Percentiles rank a stretch among this genome's conserved stretches.
These are phyloP conservation scores for Manis pentadactyla DNA, from an alignment of 2,797 vertebrate species.

Conservation along the genomic window DNA sequence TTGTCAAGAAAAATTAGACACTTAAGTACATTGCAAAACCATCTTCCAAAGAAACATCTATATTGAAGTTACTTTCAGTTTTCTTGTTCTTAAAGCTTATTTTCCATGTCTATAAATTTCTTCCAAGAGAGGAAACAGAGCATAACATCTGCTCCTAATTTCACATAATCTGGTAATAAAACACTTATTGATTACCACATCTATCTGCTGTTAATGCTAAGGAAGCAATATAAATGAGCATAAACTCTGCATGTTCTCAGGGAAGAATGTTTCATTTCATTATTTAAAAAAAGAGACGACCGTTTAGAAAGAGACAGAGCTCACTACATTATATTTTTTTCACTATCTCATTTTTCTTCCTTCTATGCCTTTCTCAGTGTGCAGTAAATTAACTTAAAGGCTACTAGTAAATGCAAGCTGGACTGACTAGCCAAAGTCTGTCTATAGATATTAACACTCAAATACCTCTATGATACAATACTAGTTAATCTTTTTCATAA, in stretches of 20 bases:
- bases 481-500: constrained; percentile 2
- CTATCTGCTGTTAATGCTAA: neutral
- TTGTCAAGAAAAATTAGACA: constrained; percentile 38
- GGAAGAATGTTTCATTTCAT: constrained; percentile 22
- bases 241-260: neutral
- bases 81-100: constrained; percentile 4
- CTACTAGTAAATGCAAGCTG: neutral
- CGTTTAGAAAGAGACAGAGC: neutral
- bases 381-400: constrained; percentile 11
- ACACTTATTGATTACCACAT: constrained; percentile 39
- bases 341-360: constrained; percentile 13
- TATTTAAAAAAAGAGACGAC: neutral
- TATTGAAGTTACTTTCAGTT: constrained; percentile 38
- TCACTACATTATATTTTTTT: neutral
- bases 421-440: neutral
- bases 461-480: neutral
- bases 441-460: neutral
- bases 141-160: constrained; percentile 44
- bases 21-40: neutral
- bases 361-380: neutral
- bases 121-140: neutral
- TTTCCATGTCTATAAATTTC: constrained; percentile 1
- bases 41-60: constrained; percentile 43
- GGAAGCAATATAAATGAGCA: constrained; percentile 32
- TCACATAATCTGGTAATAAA: constrained; percentile 54